Evolutionary conservation across 2,797 vertebrate species (phyloP).

Genomic region (Smutsia gigantea): DNA sequence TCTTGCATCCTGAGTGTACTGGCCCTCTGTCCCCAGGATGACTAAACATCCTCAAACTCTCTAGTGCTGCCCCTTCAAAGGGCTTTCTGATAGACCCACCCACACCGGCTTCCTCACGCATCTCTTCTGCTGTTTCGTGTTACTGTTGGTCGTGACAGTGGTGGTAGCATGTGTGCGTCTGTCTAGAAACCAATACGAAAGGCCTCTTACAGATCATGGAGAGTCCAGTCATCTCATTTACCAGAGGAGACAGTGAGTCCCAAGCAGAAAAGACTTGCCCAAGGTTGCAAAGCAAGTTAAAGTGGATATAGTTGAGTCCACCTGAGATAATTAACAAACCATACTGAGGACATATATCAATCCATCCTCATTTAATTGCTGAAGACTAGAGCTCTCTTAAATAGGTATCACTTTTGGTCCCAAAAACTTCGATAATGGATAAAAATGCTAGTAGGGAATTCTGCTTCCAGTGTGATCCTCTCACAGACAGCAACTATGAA

Average conservation of each 20-base stretch:
- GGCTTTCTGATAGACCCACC: neutral
- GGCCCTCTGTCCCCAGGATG: neutral
- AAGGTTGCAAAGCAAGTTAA: neutral
- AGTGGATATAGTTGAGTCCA: neutral
- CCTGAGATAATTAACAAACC: neutral
- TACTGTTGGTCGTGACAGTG: too few relatives aligned
- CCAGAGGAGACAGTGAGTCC: neutral
- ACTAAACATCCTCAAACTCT: neutral
- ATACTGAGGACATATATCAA: neutral
- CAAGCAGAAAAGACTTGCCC: neutral
- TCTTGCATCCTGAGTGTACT: neutral
- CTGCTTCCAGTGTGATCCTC: constrained; percentile 14
- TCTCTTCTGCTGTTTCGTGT: neutral
- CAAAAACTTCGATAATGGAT: constrained; percentile 6
- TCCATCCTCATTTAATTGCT: neutral
- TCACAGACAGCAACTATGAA: neutral
- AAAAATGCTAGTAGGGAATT: constrained; percentile 22
- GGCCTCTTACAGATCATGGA: neutral
- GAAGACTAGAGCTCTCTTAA: neutral
- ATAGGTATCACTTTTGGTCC: neutral
- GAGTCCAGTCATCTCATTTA: constrained; percentile 1
- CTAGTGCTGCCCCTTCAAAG: neutral
- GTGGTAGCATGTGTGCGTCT: neutral
- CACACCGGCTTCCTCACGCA: neutral
- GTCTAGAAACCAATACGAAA: neutral